Conservation (phyloP, 2,888 invertebrate species). For the Gari tellinella region DNA sequence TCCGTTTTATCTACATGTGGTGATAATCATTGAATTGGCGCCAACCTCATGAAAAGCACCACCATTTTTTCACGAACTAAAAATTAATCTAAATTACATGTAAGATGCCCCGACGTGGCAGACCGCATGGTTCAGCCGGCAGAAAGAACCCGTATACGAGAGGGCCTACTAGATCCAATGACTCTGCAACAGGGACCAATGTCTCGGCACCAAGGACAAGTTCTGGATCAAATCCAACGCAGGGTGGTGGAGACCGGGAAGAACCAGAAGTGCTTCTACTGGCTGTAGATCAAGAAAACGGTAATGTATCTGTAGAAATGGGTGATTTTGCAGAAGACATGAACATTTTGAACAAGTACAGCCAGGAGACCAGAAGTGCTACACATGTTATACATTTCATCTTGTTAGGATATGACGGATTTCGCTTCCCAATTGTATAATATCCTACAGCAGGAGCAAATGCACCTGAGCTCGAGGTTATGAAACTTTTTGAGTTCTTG, state of each 20-base stretch:
- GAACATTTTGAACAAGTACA: conserved; percentile 11
- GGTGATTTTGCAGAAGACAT: conserved; percentile 21
- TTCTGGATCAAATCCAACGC: too few species aligned
- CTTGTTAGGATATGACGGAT: conserved; percentile 27
- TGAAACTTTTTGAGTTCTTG: too few species aligned
- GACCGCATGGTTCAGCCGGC: conserved; percentile 6
- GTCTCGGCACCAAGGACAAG: conserved; percentile 26
- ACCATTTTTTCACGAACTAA: too few species aligned
- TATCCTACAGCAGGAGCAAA: conserved; percentile 31
- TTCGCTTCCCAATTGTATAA: conserved; percentile 37
- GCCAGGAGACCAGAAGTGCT: conserved; percentile 21
- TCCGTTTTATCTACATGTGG: too few species aligned
- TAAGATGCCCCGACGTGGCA: too few species aligned
- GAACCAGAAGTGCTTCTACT: conserved; percentile 25
- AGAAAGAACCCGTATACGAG: conserved; percentile 14
- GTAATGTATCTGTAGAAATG: conserved; percentile 22
- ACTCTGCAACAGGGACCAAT: conserved; percentile 6
- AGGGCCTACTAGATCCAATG: conserved; percentile 9
- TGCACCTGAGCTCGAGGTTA: too few species aligned
- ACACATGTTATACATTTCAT: conserved; percentile 37
- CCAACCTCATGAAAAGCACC: too few species aligned
- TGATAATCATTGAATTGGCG: too few species aligned
- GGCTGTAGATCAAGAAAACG: conserved; percentile 3
- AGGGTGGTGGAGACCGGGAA: conserved; percentile 36
- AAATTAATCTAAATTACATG: too few species aligned